phyloP scores from a whole-genome alignment of 2,888 invertebrate genomes.

The Dorcus parallelipipedus region DNA sequence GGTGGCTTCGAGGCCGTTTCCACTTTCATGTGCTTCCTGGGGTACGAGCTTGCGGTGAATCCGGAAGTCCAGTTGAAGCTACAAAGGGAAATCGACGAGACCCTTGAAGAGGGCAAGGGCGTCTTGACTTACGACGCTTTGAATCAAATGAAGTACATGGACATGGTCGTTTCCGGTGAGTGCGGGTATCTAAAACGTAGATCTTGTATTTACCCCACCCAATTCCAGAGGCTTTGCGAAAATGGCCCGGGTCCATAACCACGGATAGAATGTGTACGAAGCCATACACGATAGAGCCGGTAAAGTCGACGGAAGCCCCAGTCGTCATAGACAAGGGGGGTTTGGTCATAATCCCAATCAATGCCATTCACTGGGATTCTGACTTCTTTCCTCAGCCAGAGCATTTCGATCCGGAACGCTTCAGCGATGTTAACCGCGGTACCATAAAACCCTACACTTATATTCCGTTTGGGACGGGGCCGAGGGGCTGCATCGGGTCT shows the following conservation, averaged over 20 bases:
- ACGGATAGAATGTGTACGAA: neutral
- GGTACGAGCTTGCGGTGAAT: constrained; percentile 58
- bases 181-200: too few relatives aligned
- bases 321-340: constrained; percentile 42
- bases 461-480: constrained; percentile 52
- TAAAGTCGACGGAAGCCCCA: neutral
- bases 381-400: constrained; percentile 55
- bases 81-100: constrained; percentile 55
- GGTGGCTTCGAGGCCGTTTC: constrained; percentile 54
- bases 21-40: constrained; percentile 50
- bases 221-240: neutral
- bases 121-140: constrained; percentile 41
- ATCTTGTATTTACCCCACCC: too few relatives aligned
- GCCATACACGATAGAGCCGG: neutral
- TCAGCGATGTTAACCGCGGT: constrained; percentile 53
- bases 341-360: constrained; percentile 36
- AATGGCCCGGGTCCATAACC: neutral
- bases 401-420: constrained; percentile 53
- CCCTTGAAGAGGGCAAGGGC: constrained; percentile 33
- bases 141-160: constrained; percentile 41
- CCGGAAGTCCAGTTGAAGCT: constrained; percentile 57
- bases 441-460: constrained; percentile 51
- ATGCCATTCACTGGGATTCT: constrained; percentile 55
- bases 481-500: constrained; percentile 37
- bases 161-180: constrained; percentile 16